These are phyloP conservation scores for Octomys mimax DNA, from an alignment of 2,797 vertebrate species.

Conservation along the genomic window DNA sequence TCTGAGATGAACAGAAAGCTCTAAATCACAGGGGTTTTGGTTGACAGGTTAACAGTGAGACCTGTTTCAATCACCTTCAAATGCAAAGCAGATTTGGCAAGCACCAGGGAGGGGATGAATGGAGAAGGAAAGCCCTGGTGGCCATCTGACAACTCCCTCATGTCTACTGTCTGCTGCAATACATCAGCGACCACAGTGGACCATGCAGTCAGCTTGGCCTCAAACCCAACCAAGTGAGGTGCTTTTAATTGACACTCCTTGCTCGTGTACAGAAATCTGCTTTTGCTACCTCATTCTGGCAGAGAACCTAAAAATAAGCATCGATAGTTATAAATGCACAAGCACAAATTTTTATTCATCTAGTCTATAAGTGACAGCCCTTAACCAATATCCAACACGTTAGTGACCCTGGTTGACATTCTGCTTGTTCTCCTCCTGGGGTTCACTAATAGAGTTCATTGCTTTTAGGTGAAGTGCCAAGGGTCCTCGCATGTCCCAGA, in stretches of 20 bases:
- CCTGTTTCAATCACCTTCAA: slow-evolving; percentile 82
- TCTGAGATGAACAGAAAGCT: slow-evolving; percentile 69
- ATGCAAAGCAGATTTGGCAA: slow-evolving; percentile 77
- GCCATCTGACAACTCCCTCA: slow-evolving; percentile 68
- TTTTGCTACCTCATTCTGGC: slow-evolving; percentile 45
- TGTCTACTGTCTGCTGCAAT: slow-evolving; percentile 58
- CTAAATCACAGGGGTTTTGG: slow-evolving; percentile 73
- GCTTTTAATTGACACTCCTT: slow-evolving; percentile 36
- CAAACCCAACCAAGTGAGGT: slow-evolving; percentile 46
- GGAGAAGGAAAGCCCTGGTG: slow-evolving; percentile 62
- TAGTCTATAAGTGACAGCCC: slow-evolving; percentile 70
- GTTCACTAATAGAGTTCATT: slow-evolving; percentile 81
- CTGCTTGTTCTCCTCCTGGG: slow-evolving; percentile 80
- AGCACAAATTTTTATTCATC: neutral
- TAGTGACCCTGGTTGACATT: slow-evolving; percentile 79
- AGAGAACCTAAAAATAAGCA: slow-evolving; percentile 57
- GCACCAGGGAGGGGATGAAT: slow-evolving; percentile 42
- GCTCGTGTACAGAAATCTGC: neutral
- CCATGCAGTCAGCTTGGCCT: slow-evolving; percentile 50
- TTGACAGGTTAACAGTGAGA: slow-evolving; percentile 80
- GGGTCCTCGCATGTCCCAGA: slow-evolving; percentile 76
- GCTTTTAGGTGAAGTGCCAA: slow-evolving; percentile 83
- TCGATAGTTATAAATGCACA: slow-evolving; percentile 47
- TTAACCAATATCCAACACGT: slow-evolving; percentile 76
- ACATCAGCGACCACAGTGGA: slow-evolving; percentile 2